These are phyloP conservation scores for Thymelicus lineola DNA, from an alignment of 2,888 invertebrate genomes.

Conservation along the genomic window DNA sequence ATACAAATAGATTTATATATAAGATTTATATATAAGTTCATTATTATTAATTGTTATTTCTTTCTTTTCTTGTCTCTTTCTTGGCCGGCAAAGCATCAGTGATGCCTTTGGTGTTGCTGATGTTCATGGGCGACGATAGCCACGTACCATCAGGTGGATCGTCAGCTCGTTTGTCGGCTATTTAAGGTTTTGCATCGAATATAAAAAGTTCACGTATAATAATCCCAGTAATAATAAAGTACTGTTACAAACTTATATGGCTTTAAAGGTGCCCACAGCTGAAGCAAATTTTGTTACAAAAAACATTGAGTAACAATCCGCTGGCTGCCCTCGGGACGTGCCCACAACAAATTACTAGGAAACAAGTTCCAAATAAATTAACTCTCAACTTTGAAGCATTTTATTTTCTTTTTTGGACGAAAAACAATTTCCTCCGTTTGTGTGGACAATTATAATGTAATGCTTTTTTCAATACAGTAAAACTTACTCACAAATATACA, in stretches of 20 bases:
- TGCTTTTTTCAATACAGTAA: conserved; percentile 2
- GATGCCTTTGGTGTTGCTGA: no score
- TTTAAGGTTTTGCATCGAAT: neutral
- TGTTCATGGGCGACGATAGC: no score
- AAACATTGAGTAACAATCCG: conserved; percentile 67
- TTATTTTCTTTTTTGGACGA: conserved; percentile 30
- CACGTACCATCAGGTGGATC: no score
- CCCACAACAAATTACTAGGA: conserved; percentile 82
- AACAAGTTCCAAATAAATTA: conserved; percentile 84
- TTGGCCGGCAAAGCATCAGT: no score
- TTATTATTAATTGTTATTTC: no score
- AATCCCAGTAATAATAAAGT: conserved; percentile 4
- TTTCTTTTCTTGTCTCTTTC: no score
- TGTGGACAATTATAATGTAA: neutral
- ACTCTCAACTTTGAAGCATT: conserved; percentile 80
- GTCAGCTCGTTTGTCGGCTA: no score
- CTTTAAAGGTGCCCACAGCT: conserved; percentile 59
- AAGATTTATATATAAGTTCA: no score
- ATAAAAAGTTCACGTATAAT: neutral
- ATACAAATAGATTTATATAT: no score
- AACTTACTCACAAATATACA: no score
- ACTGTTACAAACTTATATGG: neutral
- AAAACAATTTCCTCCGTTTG: no score
- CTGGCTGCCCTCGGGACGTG: conserved; percentile 71
- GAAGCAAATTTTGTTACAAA: conserved; percentile 62